Base-by-base conservation (phyloP, 2,113 vertebrate genomes). In the Halichoerus grypus region DNA sequence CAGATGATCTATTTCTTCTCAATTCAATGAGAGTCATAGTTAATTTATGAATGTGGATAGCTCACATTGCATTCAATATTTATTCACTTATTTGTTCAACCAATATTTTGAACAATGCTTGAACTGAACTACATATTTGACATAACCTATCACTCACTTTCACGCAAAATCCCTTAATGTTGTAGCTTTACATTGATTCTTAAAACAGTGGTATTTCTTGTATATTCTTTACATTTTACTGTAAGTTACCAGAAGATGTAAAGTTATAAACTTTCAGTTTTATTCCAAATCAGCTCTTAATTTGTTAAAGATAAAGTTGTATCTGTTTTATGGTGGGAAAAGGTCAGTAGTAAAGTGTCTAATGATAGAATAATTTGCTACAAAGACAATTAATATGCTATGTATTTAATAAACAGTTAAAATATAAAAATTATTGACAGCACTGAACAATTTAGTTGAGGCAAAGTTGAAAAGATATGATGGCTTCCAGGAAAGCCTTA, bases 371-470 rank as follows among this genome's bases (percentile, higher is more conserved):
- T 76, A 51, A 80, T 95, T 95, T 93, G 33, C 33, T 95, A 97
- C 83, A 95, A 97, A 49, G 57, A 95, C 61, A 97, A 97, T 49
- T 94, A 63, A 36, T 61, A 57, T 79, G 90, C 88, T 46, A 16
- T 94, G 19, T 81, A 46, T 90, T 97, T 90, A 95, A 69, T 83
- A 89, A 97, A 77, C 15, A 77, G 18, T 51, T 86, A 85, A 95
- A 95, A 83, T 69, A 12, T 15, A 96, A 95, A 95, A 98, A 55
- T 82, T 97, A 93, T 69, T 95, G 61, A 97, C 84, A 97, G 8
- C 63, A 97, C 26, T 67, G 96, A 93, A 69, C 83, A 88, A 97
- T 97, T 97, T 97, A 82, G 61, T 92, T 93, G 16, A 82, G 91
- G 94, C 79, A 93, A 97, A 95, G n/a, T 69, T 94, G 76, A 95